These are phyloP conservation scores for Siphamia tubifer DNA, from an alignment of 2,113 vertebrate species.

Conservation along the genomic window DNA sequence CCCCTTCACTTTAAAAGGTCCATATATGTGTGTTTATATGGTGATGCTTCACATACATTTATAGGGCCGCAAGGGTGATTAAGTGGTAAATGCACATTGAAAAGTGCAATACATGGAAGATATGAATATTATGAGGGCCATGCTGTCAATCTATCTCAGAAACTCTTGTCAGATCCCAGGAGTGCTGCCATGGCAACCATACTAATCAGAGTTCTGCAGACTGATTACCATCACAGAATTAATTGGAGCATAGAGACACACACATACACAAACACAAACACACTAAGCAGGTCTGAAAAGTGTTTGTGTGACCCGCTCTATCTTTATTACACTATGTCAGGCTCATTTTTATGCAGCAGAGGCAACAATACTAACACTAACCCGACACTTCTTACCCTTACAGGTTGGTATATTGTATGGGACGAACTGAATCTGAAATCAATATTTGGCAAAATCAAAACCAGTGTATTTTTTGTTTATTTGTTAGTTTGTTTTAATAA, in stretches of 20 bases:
- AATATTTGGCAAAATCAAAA: no score
- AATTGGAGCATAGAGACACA: slow-evolving; percentile 37
- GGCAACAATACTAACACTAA: no score
- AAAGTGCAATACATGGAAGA: not conserved
- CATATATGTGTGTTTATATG: no score
- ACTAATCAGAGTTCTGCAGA: slow-evolving; percentile 40
- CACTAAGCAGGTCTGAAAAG: not conserved
- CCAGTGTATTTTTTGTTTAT: no score
- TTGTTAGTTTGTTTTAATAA: no score
- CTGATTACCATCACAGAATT: slow-evolving; percentile 44
- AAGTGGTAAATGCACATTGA: not conserved
- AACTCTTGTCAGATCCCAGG: slow-evolving; percentile 37
- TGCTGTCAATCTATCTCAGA: slow-evolving; percentile 41
- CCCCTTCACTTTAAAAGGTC: no score
- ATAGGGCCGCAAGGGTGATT: not conserved
- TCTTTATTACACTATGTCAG: not conserved
- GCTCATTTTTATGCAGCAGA: slow-evolving; percentile 8
- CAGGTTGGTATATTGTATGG: not conserved
- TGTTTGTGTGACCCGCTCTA: slow-evolving; percentile 4
- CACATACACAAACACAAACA: not conserved
- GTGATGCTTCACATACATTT: no score
- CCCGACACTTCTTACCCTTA: not conserved
- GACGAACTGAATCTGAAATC: no score
- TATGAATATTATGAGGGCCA: not conserved
- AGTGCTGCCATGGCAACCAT: slow-evolving; percentile 47